Base-by-base conservation (phyloP, 2,888 invertebrate genomes). In the Hemithea aestivaria region DNA sequence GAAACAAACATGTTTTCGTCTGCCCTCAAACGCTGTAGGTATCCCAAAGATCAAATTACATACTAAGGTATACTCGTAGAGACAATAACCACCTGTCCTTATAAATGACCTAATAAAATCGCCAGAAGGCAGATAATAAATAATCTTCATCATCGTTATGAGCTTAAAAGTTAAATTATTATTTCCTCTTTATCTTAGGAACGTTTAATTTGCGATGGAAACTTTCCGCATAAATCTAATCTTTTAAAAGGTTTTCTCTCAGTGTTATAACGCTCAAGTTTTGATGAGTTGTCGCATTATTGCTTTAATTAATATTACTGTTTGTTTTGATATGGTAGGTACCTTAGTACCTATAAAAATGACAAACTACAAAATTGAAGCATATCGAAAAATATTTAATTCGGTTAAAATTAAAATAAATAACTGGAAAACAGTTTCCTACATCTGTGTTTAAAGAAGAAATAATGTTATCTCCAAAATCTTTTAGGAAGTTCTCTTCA, bases 171-270 rank as follows among this genome's bases (percentile, higher is more conserved):
- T 47, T 40, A 27, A 48, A 52, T 45, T 42, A 43, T 47, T 46
- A 47, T 45, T 36, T 43, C 28, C 40, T 41, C 32, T 40, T 42
- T 34, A 43, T 47, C 45, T 38, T 37, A 40, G 37, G 29, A 42
- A 51, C 46, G 33, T 47, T 52, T 43, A 45, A 54, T 50, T 53
- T 58, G 45, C 37, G 37, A 24, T 33, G 22, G 44, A 42, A 72
- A 71, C 58, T 69, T 72, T 66, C 49, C 51, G 51, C 58, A 64
- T 70, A 64, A 64, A 64, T 61, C 43, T 59, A 46, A 61, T 62
- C 51, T 62, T 56, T 58, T 56, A 56, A 61, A 62, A 61, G 56
- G 49, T 53, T 63, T 58, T 50, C 57, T 52, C 55, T 52, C 53
- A 45, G 50, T 59, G 52, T 55, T 61, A 62, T n/a, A n/a, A 66